Conservation (phyloP, 2,113 vertebrate species). For the Pavo muticus region DNA sequence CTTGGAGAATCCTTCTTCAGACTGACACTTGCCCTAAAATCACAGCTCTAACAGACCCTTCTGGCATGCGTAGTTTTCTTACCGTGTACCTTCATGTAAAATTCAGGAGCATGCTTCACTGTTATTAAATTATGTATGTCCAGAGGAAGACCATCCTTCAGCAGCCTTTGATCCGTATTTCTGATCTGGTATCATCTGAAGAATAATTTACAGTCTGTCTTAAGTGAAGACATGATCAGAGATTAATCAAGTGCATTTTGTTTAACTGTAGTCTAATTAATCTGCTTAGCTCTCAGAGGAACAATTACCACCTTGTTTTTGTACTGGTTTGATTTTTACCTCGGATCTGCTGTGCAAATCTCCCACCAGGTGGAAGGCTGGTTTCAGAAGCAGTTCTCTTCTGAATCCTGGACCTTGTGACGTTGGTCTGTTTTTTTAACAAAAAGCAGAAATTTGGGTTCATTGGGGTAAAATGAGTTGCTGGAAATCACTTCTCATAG, state of each 20-base stretch:
- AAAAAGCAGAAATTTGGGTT: background rate
- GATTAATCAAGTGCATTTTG: background rate
- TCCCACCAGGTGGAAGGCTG: background rate
- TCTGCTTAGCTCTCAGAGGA: slow-evolving; percentile 27
- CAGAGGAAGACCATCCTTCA: background rate
- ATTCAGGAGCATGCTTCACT: background rate
- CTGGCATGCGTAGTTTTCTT: fast-evolving
- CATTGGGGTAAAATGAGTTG: background rate
- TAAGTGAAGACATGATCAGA: background rate
- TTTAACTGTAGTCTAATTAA: slow-evolving; percentile 21
- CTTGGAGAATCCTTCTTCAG: background rate
- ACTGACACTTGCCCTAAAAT: background rate
- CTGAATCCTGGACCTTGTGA: background rate
- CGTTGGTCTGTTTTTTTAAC: background rate
- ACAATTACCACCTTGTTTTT: background rate
- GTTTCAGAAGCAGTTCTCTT: background rate
- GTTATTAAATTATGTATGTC: background rate
- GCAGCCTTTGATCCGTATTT: background rate
- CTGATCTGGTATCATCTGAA: background rate
- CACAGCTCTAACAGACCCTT: fast-evolving
- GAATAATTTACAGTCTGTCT: slow-evolving; percentile 6
- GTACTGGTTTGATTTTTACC: slow-evolving; percentile 23
- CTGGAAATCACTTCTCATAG: background rate
- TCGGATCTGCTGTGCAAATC: background rate
- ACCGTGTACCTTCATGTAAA: background rate